phyloP scores from a whole-genome alignment of 1,140 invertebrate genomes.

The Ostrea edulis region DNA sequence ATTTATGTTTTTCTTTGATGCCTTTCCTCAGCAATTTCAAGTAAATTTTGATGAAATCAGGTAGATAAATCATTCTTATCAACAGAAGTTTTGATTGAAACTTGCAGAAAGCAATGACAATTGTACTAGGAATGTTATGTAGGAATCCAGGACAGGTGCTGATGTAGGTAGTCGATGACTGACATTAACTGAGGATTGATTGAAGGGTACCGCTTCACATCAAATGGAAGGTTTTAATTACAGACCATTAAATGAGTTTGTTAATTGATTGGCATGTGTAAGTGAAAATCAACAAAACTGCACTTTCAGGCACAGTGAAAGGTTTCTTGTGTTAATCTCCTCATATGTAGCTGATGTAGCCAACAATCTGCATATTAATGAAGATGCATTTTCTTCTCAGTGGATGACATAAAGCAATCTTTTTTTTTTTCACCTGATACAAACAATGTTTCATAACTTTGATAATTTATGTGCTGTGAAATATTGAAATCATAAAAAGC shows the following conservation, averaged over 20 bases:
- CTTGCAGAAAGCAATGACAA: slow-evolving; percentile 7
- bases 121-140: slow-evolving; percentile 21
- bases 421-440: too few relatives aligned
- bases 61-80: background rate
- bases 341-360: background rate
- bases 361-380: too few relatives aligned
- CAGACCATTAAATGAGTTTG: background rate
- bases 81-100: slow-evolving; percentile 22
- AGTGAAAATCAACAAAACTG: slow-evolving; percentile 1
- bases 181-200: background rate
- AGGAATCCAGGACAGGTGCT: background rate
- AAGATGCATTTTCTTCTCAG: too few relatives aligned
- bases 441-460: too few relatives aligned
- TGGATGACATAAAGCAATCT: too few relatives aligned
- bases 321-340: background rate
- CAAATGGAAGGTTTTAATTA: background rate
- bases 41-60: slow-evolving; percentile 6
- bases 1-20: background rate
- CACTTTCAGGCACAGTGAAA: background rate
- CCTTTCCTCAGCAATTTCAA: background rate
- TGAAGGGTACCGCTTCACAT: background rate
- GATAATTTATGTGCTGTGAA: too few relatives aligned
- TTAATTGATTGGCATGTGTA: slow-evolving; percentile 20
- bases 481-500: too few relatives aligned
- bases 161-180: background rate